A percentile compares a stretch with the other conserved stretches of the same genome.
These are phyloP conservation scores for Lemur catta DNA, from an alignment of 2,797 vertebrate genomes.

Conservation along the genomic window DNA sequence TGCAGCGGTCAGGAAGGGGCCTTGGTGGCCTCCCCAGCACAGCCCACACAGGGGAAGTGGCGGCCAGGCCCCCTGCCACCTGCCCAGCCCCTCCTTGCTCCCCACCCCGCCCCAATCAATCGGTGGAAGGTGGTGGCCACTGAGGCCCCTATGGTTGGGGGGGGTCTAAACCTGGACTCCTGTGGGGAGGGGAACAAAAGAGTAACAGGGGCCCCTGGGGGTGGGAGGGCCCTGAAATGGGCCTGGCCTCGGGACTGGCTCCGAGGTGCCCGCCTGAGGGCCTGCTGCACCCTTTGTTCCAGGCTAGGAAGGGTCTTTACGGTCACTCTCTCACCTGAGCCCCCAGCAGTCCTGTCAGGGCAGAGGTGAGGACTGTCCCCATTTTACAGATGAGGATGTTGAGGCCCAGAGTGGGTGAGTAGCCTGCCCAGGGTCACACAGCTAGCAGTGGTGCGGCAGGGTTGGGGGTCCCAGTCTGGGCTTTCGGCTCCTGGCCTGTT, in stretches of 20 bases:
- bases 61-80: background rate
- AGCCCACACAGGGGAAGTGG: background rate
- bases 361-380: background rate
- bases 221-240: background rate
- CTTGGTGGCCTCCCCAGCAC: no score
- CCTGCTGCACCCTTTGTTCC: background rate
- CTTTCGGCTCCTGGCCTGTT: background rate
- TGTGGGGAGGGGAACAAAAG: background rate
- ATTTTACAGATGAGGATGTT: background rate
- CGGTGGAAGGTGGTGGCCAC: background rate
- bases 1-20: background rate
- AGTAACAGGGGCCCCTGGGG: background rate
- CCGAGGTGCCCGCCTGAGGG: rapidly evolving
- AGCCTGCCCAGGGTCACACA: background rate
- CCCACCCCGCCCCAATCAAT: rapidly evolving
- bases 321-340: background rate
- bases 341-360: no score
- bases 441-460: background rate
- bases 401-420: background rate
- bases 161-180: background rate
- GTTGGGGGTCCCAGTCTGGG: background rate
- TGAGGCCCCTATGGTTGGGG: background rate
- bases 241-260: background rate
- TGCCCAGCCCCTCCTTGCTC: background rate
- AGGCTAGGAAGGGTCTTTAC: background rate